Evolutionary conservation across 2,888 invertebrate species (phyloP).

Genomic region (Nomada ruficornis): DNA sequence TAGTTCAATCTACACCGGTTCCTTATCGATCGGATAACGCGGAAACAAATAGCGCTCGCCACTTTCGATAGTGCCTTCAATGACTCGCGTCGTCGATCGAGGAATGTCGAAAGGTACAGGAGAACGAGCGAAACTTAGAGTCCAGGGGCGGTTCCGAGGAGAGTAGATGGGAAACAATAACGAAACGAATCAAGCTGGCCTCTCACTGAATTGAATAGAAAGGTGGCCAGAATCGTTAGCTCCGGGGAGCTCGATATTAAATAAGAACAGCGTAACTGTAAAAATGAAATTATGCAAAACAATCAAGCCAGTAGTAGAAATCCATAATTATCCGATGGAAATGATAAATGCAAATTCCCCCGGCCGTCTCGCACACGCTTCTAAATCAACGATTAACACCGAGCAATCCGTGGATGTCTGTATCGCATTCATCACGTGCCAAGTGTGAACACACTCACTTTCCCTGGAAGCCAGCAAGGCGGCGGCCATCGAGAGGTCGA

Average conservation of each 20-base stretch:
- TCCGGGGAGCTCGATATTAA: background rate
- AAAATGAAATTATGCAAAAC: no score
- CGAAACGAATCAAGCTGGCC: background rate
- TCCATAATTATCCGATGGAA: no score
- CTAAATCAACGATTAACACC: no score
- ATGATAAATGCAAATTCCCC: no score
- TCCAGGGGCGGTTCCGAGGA: background rate
- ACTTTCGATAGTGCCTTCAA: slow-evolving; percentile 27
- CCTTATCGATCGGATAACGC: slow-evolving; percentile 21
- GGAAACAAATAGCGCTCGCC: slow-evolving; percentile 10
- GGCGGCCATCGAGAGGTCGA: background rate
- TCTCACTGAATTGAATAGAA: slow-evolving; percentile 10
- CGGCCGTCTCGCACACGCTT: no score
- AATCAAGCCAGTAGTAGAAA: no score
- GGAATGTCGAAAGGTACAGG: slow-evolving; percentile 20
- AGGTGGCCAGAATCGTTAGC: slow-evolving; percentile 1
- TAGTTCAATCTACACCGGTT: slow-evolving; percentile 9
- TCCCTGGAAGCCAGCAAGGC: background rate
- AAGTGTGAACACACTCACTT: background rate
- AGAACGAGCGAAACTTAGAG: background rate
- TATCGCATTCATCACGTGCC: background rate
- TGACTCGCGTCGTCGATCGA: slow-evolving; percentile 6
- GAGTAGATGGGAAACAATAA: slow-evolving; percentile 10
- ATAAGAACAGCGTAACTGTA: no score
- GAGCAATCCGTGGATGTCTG: no score